Conservation (phyloP, 2,113 vertebrate species). For the Phrynocephalus versicolor region DNA sequence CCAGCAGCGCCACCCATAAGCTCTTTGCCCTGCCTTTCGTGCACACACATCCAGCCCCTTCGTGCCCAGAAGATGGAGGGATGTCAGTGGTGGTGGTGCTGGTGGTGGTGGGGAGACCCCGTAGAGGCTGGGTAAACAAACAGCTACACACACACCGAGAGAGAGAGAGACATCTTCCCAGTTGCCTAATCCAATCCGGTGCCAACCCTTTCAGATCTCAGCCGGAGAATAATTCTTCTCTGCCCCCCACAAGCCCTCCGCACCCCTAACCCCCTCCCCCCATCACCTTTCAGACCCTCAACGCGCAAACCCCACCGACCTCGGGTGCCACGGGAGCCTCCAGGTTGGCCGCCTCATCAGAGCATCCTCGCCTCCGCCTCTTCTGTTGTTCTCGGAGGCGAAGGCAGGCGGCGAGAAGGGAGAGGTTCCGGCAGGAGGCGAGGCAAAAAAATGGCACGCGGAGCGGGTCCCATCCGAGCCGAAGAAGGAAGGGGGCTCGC, state of each 20-base stretch:
- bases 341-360: constrained; percentile 36
- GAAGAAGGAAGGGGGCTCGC: constrained; percentile 39
- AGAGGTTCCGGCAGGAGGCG: neutral
- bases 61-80: constrained; percentile 32
- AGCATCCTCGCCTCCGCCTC: constrained; percentile 46
- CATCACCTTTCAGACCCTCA: no score
- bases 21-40: constrained; percentile 66
- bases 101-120: no score
- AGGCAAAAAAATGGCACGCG: neutral
- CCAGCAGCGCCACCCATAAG: constrained; percentile 49
- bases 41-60: constrained; percentile 40
- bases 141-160: neutral
- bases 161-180: neutral
- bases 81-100: neutral
- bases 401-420: neutral
- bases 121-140: neutral
- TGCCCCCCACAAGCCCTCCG: neutral
- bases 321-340: constrained; percentile 26
- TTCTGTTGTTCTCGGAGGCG: constrained; percentile 8
- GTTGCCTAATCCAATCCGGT: constrained; percentile 29
- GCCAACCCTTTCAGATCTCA: neutral
- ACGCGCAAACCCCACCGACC: no score
- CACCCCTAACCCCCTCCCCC: neutral
- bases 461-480: constrained; percentile 33
- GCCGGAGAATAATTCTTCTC: neutral